Evolutionary conservation across 2,797 vertebrate species (phyloP), one percentile per base, ranked within the genome.

Genomic region (Linurgus olivaceus): DNA sequence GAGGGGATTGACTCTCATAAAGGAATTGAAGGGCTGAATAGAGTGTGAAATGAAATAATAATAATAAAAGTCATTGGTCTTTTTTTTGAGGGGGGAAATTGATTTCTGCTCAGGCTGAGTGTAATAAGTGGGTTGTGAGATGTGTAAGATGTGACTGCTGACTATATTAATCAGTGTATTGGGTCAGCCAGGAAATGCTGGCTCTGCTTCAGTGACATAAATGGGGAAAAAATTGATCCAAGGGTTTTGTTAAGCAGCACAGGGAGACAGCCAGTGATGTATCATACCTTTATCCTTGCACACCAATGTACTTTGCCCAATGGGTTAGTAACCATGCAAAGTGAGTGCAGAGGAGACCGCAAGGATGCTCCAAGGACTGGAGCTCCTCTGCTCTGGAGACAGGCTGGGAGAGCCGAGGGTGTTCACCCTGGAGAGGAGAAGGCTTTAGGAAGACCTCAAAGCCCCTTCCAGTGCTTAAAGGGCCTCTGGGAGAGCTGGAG

Each of bases 31-130:
- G 50, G 55, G 40, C 6, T 63, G 25, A 33, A 55, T 57, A 42
- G 20, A 65, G 13, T 38, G 55, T 82, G 62, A 74, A 87, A 91
- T 7, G 48, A 82, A 94, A 40, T 29, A 59, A 61, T 26, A 48
- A 21, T 55, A 61, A 51, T 31, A 54, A 14, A 91, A 87, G 29
- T 31, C 3, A 3, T 15, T 28, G 7, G 33, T 31, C 20, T 78
- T 55, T 90, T 83, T 38, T 54, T 54, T n/a, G 19, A 59, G 48
- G 28, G 35, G 4, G 19, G 25, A 85, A 83, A 44, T 71, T 15
- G 38, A 83, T 91, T 87, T 90, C 38, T 96, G 37, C 40, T 67
- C 19, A 23, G 78, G 29, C 13, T 58, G 45, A 83, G 72, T 80
- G 68, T 54, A 71, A 24, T 65, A 73, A 82, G 35, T 65, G n/a